Conservation (phyloP, 2,888 invertebrate species). For the Oasisia sp. region DNA sequence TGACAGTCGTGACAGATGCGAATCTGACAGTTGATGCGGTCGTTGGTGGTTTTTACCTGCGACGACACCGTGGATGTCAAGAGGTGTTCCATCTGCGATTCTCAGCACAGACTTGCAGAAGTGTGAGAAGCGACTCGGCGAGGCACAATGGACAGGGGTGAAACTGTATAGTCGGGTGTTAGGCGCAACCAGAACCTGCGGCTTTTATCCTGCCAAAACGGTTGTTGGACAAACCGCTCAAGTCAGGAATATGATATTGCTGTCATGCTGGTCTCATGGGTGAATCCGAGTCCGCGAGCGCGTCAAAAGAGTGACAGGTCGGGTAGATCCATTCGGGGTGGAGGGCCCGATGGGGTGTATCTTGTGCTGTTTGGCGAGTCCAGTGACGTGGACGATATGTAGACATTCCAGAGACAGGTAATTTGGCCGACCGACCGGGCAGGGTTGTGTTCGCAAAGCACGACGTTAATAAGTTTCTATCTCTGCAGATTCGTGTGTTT, state of each 20-base stretch:
- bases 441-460: background rate
- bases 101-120: background rate
- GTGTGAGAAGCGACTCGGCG: background rate
- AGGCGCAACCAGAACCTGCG: background rate
- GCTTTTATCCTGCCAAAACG: background rate
- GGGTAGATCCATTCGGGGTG: background rate
- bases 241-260: background rate
- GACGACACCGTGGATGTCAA: background rate
- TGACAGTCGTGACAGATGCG: background rate
- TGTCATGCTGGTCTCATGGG: background rate
- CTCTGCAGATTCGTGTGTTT: background rate
- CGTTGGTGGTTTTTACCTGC: background rate
- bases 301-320: background rate
- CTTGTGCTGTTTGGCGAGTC: background rate
- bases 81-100: background rate
- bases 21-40: background rate
- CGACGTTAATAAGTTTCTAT: background rate
- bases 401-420: background rate
- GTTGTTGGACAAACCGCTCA: background rate
- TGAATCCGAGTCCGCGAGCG: background rate
- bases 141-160: background rate
- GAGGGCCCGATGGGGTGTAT: background rate
- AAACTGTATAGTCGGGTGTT: background rate
- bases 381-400: background rate
- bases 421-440: too few species aligned